Percentiles rank a stretch among this genome's conserved stretches.
Conservation (phyloP, 2,797 vertebrate genomes). For the Enteromius mattozi region DNA sequence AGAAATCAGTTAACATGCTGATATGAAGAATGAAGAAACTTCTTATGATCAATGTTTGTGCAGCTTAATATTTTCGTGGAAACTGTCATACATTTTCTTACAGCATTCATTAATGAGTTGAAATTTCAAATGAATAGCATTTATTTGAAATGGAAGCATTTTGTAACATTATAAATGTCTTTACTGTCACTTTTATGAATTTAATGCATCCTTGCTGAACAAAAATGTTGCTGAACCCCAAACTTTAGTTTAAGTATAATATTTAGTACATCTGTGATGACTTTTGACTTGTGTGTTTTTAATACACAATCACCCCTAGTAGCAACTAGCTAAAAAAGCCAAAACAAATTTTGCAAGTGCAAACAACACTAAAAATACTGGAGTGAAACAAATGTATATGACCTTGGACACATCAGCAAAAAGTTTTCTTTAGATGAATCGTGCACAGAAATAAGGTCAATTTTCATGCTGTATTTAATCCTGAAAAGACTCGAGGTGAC, state of each 20-base stretch:
- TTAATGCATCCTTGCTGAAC: not conserved
- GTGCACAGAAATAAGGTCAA: not conserved
- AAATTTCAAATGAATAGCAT: not conserved
- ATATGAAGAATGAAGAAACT: not conserved
- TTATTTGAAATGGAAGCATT: not conserved
- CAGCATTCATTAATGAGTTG: not conserved
- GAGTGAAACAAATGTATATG: not conserved
- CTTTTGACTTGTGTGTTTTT: not conserved
- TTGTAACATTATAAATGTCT: not conserved
- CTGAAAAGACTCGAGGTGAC: not conserved
- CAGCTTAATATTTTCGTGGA: not conserved
- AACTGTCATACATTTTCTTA: not conserved
- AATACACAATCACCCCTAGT: not conserved
- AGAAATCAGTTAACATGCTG: not conserved
- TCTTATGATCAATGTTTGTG: not conserved
- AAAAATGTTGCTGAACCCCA: not conserved
- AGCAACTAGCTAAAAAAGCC: not conserved
- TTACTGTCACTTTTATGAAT: not conserved
- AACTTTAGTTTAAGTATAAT: not conserved
- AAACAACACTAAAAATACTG: not conserved
- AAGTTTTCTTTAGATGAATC: not conserved
- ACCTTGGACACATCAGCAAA: not conserved
- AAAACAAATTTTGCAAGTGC: not conserved
- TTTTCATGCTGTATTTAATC: not conserved
- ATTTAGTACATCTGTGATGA: not conserved